These are phyloP conservation scores for Euzetes globulus DNA, from an alignment of 2,888 invertebrate genomes.

Conservation along the genomic window DNA sequence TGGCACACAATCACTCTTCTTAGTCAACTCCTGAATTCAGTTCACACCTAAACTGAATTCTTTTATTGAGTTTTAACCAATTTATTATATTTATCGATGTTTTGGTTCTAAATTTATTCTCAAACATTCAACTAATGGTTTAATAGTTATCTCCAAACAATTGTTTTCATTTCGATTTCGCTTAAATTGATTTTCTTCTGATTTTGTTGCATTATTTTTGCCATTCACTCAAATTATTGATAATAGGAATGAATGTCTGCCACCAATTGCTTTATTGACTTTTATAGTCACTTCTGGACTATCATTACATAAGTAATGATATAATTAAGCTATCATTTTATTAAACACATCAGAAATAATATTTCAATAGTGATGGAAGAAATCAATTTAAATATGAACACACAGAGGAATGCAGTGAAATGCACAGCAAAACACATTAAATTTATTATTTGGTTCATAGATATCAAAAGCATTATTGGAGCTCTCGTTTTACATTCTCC, in stretches of 20 bases:
- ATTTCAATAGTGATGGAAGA: too few species aligned
- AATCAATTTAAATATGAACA: background rate
- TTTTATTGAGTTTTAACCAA: background rate
- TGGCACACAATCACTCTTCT: slow-evolving; percentile 5
- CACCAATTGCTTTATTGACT: too few species aligned
- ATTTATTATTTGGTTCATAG: background rate
- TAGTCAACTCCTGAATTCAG: background rate
- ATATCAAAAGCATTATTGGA: background rate
- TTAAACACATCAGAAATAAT: too few species aligned
- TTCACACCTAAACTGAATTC: slow-evolving; percentile 18
- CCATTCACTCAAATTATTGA: background rate
- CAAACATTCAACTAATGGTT: background rate
- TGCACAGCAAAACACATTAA: too few species aligned
- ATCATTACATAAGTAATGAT: too few species aligned
- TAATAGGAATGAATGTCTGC: too few species aligned
- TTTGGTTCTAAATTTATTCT: background rate
- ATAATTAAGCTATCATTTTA: too few species aligned
- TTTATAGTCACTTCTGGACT: too few species aligned
- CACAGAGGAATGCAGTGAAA: background rate
- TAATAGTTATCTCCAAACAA: background rate
- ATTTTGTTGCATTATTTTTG: background rate
- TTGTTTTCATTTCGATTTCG: background rate
- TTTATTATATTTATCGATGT: slow-evolving; percentile 1
- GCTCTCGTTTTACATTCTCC: background rate
- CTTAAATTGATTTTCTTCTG: background rate